Evolutionary conservation across 2,888 invertebrate genomes (phyloP).

Genomic region (Megastigmus dorsalis): DNA sequence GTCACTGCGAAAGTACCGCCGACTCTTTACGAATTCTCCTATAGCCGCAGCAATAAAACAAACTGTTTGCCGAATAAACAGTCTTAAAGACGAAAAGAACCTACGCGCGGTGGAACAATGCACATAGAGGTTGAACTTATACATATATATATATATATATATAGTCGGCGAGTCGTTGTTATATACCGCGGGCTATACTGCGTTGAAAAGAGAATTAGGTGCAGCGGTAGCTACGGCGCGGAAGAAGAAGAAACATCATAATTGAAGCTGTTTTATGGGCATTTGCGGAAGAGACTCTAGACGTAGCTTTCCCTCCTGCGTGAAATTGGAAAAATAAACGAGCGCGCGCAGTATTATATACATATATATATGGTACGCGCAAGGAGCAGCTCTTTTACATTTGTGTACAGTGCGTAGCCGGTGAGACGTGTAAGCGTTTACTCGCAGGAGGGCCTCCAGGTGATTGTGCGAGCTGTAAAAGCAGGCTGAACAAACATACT

Average conservation of each 20-base stretch:
- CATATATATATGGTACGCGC: too few species aligned
- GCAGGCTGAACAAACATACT: conserved; percentile 57
- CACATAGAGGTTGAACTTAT: too few species aligned
- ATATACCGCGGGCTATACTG: too few species aligned
- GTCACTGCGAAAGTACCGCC: neutral
- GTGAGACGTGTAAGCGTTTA: neutral
- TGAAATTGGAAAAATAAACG: conserved; percentile 53
- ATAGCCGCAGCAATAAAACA: conserved; percentile 50
- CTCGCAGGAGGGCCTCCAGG: conserved; percentile 27
- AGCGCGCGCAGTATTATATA: too few species aligned
- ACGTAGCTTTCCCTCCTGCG: conserved; percentile 26
- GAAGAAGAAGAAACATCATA: conserved; percentile 16
- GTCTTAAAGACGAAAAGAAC: conserved; percentile 13
- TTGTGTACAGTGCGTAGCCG: conserved; percentile 19
- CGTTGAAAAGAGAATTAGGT: neutral
- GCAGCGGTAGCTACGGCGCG: neutral
- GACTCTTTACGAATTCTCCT: neutral
- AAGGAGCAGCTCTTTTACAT: conserved; percentile 29
- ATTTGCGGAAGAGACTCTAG: neutral
- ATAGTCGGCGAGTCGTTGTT: too few species aligned
- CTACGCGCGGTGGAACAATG: neutral
- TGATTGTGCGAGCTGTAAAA: conserved; percentile 56
- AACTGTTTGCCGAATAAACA: conserved; percentile 47
- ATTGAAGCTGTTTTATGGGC: conserved; percentile 24
- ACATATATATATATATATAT: too few species aligned